A percentile compares a stretch with the other conserved stretches of the same genome.
These are phyloP conservation scores for Emberiza fucata DNA, from an alignment of 2,113 vertebrate species.

Conservation along the genomic window DNA sequence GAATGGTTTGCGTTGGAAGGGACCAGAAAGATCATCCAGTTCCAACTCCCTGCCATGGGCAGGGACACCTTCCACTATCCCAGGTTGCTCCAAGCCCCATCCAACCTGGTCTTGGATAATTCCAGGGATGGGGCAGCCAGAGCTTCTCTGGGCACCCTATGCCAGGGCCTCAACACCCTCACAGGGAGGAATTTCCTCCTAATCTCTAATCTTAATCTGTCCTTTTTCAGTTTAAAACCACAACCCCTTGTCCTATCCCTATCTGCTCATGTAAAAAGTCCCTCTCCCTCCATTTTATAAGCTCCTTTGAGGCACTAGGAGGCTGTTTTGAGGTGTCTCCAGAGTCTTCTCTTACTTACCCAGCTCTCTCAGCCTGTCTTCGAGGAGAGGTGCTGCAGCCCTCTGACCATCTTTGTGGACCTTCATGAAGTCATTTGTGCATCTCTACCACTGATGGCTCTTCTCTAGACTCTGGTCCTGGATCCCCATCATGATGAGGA, in stretches of 20 bases:
- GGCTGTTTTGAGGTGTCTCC: not conserved
- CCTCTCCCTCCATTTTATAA: not conserved
- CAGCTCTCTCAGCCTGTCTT: not conserved
- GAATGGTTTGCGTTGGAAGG: not conserved
- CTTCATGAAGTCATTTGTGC: not conserved
- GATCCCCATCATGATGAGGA: not conserved
- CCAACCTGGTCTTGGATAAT: fast-evolving
- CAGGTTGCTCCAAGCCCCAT: fast-evolving
- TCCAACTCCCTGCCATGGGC: fast-evolving
- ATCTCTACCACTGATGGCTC: not conserved
- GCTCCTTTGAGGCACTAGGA: not conserved
- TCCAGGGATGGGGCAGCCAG: not conserved
- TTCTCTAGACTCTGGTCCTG: not conserved
- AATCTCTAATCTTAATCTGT: too few relatives aligned
- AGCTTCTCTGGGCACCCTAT: not conserved
- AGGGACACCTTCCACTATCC: not conserved
- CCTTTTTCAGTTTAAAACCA: not conserved
- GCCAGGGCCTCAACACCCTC: fast-evolving
- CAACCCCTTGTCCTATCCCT: not conserved
- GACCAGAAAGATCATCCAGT: not conserved
- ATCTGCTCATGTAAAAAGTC: not conserved
- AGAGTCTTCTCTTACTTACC: not conserved
- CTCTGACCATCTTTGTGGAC: not conserved
- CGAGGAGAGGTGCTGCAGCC: not conserved
- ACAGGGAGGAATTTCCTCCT: not conserved